Conservation (phyloP, 2,797 vertebrate species). For the Myripristis jacobus region DNA sequence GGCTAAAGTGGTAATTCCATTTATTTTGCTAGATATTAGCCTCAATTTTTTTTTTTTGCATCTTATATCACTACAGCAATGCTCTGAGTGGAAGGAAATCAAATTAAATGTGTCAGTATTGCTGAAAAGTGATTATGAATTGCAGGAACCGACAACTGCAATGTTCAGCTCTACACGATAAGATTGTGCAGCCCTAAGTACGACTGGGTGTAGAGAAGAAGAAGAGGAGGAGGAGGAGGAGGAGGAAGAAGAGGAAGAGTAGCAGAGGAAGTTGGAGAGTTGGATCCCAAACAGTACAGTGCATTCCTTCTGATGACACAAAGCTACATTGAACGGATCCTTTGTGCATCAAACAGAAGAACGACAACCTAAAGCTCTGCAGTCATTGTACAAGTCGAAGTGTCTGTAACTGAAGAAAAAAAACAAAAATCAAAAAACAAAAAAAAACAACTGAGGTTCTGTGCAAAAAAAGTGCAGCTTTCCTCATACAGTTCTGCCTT, state of each 20-base stretch:
- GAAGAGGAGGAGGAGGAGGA: not conserved
- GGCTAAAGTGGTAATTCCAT: not conserved
- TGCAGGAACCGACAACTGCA: not conserved
- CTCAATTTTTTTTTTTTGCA: not conserved
- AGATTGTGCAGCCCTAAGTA: slow-evolving; percentile 14
- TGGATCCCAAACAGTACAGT: slow-evolving; percentile 38
- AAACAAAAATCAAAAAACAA: too few species aligned
- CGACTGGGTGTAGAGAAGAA: not conserved
- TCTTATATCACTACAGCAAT: not conserved
- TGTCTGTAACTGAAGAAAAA: slow-evolving; percentile 46
- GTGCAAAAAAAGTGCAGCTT: slow-evolving; percentile 78
- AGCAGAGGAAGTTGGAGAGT: slow-evolving; percentile 25
- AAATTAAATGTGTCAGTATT: not conserved
- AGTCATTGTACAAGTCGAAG: slow-evolving; percentile 35
- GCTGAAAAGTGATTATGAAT: not conserved
- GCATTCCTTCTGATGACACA: slow-evolving; percentile 61
- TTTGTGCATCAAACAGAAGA: slow-evolving; percentile 55
- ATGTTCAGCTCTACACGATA: not conserved
- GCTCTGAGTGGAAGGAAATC: not conserved
- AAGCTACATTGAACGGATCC: slow-evolving; percentile 30
- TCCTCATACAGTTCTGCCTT: slow-evolving; percentile 43
- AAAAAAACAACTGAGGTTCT: slow-evolving; percentile 66
- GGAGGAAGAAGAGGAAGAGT: slow-evolving; percentile 3
- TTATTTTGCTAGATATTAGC: not conserved
- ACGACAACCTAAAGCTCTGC: slow-evolving; percentile 40